These are phyloP conservation scores for Orientallactaga bullata DNA, from an alignment of 2,113 vertebrate genomes.

Conservation along the genomic window DNA sequence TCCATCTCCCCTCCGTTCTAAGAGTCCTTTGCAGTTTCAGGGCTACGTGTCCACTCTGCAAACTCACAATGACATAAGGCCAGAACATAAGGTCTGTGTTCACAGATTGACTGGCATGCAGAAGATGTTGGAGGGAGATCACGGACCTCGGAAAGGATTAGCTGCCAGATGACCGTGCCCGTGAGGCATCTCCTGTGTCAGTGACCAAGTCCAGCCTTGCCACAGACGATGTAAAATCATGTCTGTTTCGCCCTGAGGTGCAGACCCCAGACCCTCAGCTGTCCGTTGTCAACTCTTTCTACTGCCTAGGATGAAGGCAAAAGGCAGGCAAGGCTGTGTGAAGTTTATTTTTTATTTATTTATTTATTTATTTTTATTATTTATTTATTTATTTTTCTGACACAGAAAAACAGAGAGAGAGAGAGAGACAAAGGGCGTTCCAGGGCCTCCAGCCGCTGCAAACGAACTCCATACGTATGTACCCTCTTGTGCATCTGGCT, in stretches of 20 bases:
- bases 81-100: conserved; percentile 3
- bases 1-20: background rate
- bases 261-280: background rate
- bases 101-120: background rate
- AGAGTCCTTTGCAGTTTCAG: conserved; percentile 12
- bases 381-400: too few relatives aligned
- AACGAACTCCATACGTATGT: too few relatives aligned
- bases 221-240: background rate
- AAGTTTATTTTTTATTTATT: too few relatives aligned
- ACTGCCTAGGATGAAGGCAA: background rate
- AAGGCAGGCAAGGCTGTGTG: background rate
- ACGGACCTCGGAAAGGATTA: conserved; percentile 2
- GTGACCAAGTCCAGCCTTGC: background rate
- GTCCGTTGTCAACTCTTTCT: background rate
- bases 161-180: background rate
- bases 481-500: too few relatives aligned
- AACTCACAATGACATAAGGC: background rate
- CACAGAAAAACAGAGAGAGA: too few relatives aligned
- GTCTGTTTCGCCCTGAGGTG: background rate
- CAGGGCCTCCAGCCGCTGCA: too few relatives aligned
- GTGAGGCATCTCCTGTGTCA: background rate
- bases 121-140: background rate
- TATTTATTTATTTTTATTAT: too few relatives aligned
- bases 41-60: background rate
- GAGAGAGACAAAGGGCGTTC: too few relatives aligned